A percentile compares a stretch with the other conserved stretches of the same genome.
Conservation (phyloP, 2,797 vertebrate species). For the Aselliscus stoliczkanus region DNA sequence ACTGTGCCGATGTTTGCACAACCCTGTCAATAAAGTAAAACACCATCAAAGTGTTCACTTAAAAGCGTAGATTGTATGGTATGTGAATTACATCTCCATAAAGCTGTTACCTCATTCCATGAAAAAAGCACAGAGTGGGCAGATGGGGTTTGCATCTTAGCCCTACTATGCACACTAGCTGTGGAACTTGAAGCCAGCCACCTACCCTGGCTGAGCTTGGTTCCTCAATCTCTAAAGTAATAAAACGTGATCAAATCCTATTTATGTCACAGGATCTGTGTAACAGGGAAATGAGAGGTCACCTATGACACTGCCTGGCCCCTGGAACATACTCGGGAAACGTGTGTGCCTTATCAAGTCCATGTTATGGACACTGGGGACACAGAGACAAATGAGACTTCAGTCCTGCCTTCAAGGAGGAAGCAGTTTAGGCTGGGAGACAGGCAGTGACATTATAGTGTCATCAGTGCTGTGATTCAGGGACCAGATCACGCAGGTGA, state of each 20-base stretch:
- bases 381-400: neutral
- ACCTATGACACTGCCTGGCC: neutral
- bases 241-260: neutral
- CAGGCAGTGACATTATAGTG: neutral
- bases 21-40: neutral
- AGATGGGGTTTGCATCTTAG: neutral
- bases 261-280: neutral
- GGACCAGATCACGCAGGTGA: neutral
- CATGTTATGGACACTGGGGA: neutral
- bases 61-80: neutral
- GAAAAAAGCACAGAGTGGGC: accelerated
- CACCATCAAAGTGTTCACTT: neutral
- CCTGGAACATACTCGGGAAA: accelerated
- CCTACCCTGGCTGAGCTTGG: too few species aligned
- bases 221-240: neutral
- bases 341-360: neutral
- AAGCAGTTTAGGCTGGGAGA: neutral
- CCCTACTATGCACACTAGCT: neutral
- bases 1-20: neutral
- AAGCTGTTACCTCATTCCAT: accelerated
- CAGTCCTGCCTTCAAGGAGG: neutral
- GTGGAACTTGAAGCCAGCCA: neutral
- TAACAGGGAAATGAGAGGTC: neutral
- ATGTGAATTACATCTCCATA: neutral
- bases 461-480: neutral